Conservation (phyloP, 2,888 invertebrate species). For the Mimachlamys varia region DNA sequence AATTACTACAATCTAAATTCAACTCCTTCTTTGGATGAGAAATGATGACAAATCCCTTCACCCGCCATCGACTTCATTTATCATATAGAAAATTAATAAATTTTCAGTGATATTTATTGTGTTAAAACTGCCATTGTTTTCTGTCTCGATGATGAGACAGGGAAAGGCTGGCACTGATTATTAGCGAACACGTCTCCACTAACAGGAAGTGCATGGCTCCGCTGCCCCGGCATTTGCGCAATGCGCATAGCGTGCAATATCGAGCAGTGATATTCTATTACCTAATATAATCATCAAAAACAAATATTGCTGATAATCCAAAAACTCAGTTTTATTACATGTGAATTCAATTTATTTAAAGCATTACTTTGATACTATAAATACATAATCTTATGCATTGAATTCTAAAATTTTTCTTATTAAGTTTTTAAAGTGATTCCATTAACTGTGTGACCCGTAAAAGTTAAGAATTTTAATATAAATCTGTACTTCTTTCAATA, state of each 20-base stretch:
- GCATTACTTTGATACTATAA: no score
- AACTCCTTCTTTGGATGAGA: constrained; percentile 19
- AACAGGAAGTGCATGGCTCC: constrained; percentile 28
- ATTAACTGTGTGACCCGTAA: no score
- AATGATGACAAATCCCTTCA: neutral
- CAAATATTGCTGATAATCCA: neutral
- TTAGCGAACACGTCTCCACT: neutral
- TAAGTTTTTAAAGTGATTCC: no score
- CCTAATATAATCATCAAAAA: neutral
- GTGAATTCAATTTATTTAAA: no score
- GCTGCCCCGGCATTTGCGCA: neutral
- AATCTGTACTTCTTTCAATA: no score
- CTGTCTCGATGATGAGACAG: neutral
- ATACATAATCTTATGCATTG: no score
- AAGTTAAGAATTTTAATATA: no score
- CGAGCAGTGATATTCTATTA: neutral
- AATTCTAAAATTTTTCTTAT: no score
- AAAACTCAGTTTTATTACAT: neutral
- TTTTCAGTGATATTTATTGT: neutral
- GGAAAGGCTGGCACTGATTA: neutral
- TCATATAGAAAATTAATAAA: constrained; percentile 28
- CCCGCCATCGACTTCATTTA: neutral
- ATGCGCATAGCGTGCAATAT: neutral
- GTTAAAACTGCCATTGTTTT: neutral
- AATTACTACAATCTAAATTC: neutral